phyloP scores from a whole-genome alignment of 2,888 invertebrate genomes.

The Blera fallax region DNA sequence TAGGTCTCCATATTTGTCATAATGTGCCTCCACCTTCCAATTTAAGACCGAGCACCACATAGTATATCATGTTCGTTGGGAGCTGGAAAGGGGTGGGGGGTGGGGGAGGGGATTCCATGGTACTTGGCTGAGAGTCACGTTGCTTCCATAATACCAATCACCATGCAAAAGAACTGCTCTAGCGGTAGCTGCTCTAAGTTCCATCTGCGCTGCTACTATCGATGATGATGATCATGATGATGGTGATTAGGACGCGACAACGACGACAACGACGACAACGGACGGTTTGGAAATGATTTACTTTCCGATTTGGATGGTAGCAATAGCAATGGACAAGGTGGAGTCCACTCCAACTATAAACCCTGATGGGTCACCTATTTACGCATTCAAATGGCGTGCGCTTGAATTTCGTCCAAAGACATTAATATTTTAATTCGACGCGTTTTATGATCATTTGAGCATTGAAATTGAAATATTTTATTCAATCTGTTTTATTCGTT shows the following conservation, averaged over 20 bases:
- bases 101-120: not conserved
- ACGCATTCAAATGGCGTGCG: conserved; percentile 53
- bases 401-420: conserved; percentile 72
- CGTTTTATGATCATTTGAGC: conserved; percentile 70
- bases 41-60: conserved; percentile 46
- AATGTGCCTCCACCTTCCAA: conserved; percentile 59
- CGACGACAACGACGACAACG: conserved; percentile 16
- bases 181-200: conserved; percentile 37
- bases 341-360: conserved; percentile 27
- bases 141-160: conserved; percentile 50
- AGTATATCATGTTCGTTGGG: conserved; percentile 58
- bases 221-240: conserved; percentile 45
- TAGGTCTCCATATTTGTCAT: conserved; percentile 61
- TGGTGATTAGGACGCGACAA: conserved; percentile 48
- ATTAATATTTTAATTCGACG: conserved; percentile 73
- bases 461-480: conserved; percentile 68
- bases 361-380: conserved; percentile 8
- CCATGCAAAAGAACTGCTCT: conserved; percentile 37
- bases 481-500: conserved; percentile 7
- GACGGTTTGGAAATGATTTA: conserved; percentile 62
- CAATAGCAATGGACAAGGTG: conserved; percentile 46
- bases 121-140: conserved; percentile 20
- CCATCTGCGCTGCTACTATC: conserved; percentile 31
- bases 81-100: no score
- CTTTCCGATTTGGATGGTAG: conserved; percentile 52